phyloP scores from a whole-genome alignment of 2,888 invertebrate genomes.

The Calameuta pallipes region DNA sequence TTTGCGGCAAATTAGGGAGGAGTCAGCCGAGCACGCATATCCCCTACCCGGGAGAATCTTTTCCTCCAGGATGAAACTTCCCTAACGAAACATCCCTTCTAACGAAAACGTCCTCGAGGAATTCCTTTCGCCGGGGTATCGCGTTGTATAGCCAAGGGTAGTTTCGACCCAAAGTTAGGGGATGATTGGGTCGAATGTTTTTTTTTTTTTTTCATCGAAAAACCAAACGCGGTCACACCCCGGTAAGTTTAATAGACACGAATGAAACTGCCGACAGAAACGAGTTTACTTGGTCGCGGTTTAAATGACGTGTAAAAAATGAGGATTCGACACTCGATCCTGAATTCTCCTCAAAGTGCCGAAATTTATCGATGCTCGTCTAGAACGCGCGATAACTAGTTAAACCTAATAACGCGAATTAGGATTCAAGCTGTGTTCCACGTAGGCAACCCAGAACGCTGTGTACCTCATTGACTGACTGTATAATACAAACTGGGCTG shows the following conservation, averaged over 20 bases:
- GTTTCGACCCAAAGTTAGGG: neutral
- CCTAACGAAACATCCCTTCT: neutral
- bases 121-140: neutral
- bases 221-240: neutral
- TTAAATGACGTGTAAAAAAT: neutral
- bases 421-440: slow-evolving; percentile 49
- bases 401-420: slow-evolving; percentile 52
- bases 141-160: neutral
- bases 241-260: neutral
- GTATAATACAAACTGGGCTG: slow-evolving; percentile 29
- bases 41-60: slow-evolving; percentile 14
- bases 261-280: neutral
- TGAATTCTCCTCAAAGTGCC: neutral
- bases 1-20: slow-evolving; percentile 13
- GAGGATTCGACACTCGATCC: neutral
- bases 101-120: neutral
- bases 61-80: neutral
- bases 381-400: slow-evolving; percentile 36
- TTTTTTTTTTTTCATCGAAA: neutral
- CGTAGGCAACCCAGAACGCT: slow-evolving; percentile 30
- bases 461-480: slow-evolving; percentile 26
- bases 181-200: neutral
- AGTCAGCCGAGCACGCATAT: slow-evolving; percentile 17
- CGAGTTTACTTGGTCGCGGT: neutral
- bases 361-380: neutral